A percentile compares a stretch with the other conserved stretches of the same genome.
Evolutionary conservation across 2,888 invertebrate genomes (phyloP).

Genomic region (Tiliacea citrago): DNA sequence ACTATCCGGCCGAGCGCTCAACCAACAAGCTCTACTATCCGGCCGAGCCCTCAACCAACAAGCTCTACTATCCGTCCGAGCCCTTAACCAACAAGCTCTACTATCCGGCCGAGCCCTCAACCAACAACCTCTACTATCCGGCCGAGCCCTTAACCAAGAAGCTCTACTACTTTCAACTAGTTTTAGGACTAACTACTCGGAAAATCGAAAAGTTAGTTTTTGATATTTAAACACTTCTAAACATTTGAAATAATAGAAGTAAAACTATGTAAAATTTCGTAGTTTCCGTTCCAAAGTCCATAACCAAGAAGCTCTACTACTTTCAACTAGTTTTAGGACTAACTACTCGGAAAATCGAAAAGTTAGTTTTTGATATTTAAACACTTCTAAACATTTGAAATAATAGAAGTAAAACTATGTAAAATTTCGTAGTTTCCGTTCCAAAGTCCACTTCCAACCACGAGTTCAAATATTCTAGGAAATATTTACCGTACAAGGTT

Average conservation of each 20-base stretch:
- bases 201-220: background rate
- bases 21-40: too few relatives aligned
- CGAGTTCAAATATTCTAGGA: conserved; percentile 13
- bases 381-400: conserved; percentile 32
- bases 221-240: conserved; percentile 7
- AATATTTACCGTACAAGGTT: conserved; percentile 20
- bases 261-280: conserved; percentile 14
- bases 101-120: too few relatives aligned
- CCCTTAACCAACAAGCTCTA: too few relatives aligned
- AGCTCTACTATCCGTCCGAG: too few relatives aligned
- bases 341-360: background rate
- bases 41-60: too few relatives aligned
- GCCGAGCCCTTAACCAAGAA: too few relatives aligned
- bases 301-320: too few relatives aligned
- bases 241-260: conserved; percentile 33
- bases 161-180: too few relatives aligned
- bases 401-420: conserved; percentile 15
- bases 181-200: background rate
- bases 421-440: conserved; percentile 16
- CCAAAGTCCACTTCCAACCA: background rate
- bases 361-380: background rate
- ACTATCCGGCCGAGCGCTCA: background rate
- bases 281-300: background rate
- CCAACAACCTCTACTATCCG: too few relatives aligned
- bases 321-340: background rate